Percentiles rank a stretch among this genome's conserved stretches.
These are phyloP conservation scores for Tetranychus piercei DNA, from an alignment of 2,888 invertebrate genomes.

Conservation along the genomic window DNA sequence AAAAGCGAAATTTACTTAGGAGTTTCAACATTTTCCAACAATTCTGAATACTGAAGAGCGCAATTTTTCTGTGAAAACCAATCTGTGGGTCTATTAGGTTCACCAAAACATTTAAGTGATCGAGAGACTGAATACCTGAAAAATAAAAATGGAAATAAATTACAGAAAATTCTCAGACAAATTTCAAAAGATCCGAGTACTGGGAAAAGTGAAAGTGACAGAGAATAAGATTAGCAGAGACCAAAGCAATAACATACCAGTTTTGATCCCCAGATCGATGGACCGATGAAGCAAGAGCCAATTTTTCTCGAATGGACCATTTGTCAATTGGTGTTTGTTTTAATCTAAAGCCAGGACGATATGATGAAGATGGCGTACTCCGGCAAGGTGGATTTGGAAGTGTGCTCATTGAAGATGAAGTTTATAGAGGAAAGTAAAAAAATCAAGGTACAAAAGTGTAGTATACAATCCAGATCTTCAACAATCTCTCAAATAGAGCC, in stretches of 20 bases:
- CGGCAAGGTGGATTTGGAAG: not conserved
- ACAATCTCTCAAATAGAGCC: too few species aligned
- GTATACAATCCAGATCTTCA: too few species aligned
- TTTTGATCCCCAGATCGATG: slow-evolving; percentile 69
- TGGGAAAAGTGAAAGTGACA: not conserved
- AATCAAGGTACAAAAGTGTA: too few species aligned
- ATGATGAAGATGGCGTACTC: not conserved
- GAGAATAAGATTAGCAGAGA: not conserved
- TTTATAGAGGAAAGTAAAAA: too few species aligned
- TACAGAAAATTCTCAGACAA: rapidly evolving
- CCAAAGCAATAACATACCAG: slow-evolving; percentile 36
- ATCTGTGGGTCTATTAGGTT: slow-evolving; percentile 53
- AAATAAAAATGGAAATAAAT: slow-evolving; percentile 17
- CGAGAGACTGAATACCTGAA: slow-evolving; percentile 63
- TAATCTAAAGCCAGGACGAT: slow-evolving; percentile 28
- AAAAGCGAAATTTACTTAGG: slow-evolving; percentile 42
- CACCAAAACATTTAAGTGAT: slow-evolving; percentile 54
- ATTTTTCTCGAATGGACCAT: slow-evolving; percentile 65
- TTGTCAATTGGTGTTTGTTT: slow-evolving; percentile 56
- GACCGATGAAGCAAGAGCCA: slow-evolving; percentile 69
- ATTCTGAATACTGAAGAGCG: slow-evolving; percentile 64
- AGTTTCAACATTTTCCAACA: slow-evolving; percentile 60
- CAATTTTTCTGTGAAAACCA: slow-evolving; percentile 83
- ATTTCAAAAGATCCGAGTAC: not conserved
- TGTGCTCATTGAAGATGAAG: not conserved